phyloP scores from a whole-genome alignment of 2,888 invertebrate genomes.

The Beris chalybata region DNA sequence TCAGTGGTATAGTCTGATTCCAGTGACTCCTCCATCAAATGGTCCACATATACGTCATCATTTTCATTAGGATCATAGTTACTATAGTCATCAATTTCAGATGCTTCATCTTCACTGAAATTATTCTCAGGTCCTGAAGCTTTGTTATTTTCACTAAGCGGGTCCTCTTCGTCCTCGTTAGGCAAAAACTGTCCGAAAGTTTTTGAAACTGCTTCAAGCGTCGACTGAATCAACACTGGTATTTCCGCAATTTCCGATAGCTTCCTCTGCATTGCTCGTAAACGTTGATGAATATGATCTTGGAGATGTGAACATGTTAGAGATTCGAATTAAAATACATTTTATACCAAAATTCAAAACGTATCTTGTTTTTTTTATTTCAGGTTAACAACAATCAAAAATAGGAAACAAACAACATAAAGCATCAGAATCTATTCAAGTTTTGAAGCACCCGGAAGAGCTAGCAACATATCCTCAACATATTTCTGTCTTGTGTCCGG shows the following conservation, averaged over 20 bases:
- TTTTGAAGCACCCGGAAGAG: conserved; percentile 47
- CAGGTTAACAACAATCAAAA: neutral
- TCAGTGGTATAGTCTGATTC: conserved; percentile 50
- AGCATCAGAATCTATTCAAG: neutral
- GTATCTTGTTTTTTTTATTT: neutral
- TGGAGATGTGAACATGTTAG: conserved; percentile 1
- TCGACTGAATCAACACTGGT: conserved; percentile 53
- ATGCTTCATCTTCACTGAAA: conserved; percentile 11
- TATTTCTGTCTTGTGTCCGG: conserved; percentile 51
- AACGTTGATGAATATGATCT: conserved; percentile 50
- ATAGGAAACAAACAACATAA: too few relatives aligned
- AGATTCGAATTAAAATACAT: neutral
- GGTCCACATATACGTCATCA: conserved; percentile 35
- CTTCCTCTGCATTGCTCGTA: conserved; percentile 54
- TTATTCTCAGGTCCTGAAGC: conserved; percentile 41
- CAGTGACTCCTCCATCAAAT: conserved; percentile 48
- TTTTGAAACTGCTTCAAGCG: conserved; percentile 53
- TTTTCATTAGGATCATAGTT: conserved; percentile 38
- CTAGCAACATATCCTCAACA: conserved; percentile 55
- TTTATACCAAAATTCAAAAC: neutral
- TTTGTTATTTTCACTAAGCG: conserved; percentile 47
- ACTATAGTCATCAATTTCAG: conserved; percentile 19
- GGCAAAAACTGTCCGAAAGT: conserved; percentile 50
- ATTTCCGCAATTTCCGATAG: conserved; percentile 55
- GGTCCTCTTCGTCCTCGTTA: conserved; percentile 16